phyloP scores from a whole-genome alignment of 2,888 invertebrate species.

The Timema cristinae region DNA sequence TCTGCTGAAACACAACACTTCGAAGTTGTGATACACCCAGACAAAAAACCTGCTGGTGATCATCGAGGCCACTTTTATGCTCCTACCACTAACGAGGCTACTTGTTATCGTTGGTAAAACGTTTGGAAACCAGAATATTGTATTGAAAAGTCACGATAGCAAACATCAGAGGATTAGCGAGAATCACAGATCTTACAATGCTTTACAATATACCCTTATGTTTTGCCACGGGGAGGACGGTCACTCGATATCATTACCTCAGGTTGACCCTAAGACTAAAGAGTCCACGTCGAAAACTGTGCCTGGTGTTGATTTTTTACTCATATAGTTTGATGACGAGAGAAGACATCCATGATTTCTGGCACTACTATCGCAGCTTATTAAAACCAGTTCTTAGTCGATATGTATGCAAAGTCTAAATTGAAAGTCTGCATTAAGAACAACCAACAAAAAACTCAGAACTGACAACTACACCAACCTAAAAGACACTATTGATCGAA shows the following conservation, averaged over 20 bases:
- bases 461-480: constrained; percentile 35
- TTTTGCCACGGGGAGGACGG: constrained; percentile 35
- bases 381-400: constrained; percentile 37
- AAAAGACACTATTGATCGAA: constrained; percentile 30
- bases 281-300: constrained; percentile 18
- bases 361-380: constrained; percentile 31
- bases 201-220: too few relatives aligned
- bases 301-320: constrained; percentile 33
- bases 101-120: constrained; percentile 8
- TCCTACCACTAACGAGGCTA: constrained; percentile 25
- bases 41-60: neutral
- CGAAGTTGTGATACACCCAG: constrained; percentile 2
- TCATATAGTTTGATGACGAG: constrained; percentile 32
- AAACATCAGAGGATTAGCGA: too few relatives aligned
- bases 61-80: constrained; percentile 20
- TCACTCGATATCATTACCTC: constrained; percentile 26
- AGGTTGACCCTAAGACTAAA: constrained; percentile 24
- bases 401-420: constrained; percentile 29
- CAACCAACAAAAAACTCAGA: constrained; percentile 28
- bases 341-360: constrained; percentile 14
- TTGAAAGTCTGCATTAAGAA: neutral
- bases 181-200: too few relatives aligned
- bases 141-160: constrained; percentile 34
- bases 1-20: constrained; percentile 8
- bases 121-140: constrained; percentile 33